Base-by-base conservation (phyloP, 2,113 vertebrate species). In the Antechinus stuartii region DNA sequence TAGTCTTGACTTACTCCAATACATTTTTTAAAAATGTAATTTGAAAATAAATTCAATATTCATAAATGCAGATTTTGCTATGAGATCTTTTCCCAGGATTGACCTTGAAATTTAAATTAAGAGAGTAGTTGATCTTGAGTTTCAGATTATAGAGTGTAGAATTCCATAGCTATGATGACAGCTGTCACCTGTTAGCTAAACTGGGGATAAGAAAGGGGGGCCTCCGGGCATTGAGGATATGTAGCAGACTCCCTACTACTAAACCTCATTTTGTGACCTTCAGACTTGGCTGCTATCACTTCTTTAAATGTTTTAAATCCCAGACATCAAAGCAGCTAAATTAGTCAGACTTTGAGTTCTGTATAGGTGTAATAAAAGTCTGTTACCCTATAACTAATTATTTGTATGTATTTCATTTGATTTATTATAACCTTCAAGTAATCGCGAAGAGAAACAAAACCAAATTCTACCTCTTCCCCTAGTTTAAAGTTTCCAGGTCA, bases 31-130 rank as follows among this genome's bases (percentile, higher is more conserved):
- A 42, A 42, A 42, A 42, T 42, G n/a, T 55, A 47, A 47, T 91
- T 91, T 27, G 35, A 55, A 91, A 25, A 55, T 91, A 56, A 91
- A 46, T 91, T n/a, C 25, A 95, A 53, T 68, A 95, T 68, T 96
- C 89, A 47, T 94, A 94, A 92, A 95, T 52, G 11, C 0, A 0
- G 95, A 35, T 22, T 93, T 49, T 96, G 1, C 61, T 91, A 0
- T 52, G 50, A 52, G 50, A 52, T 52, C 50, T 52, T 52, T 52
- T 52, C 50, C 50, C 50, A 52, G 50, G 50, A 52, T 52, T 52
- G 50, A 52, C 54, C 54, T 54, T 22, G 54, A 54, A 54, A 54
- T 54, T 54, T 54, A 54, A 54, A 54, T 54, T 22, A 54, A 54
- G 19, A 54, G 54, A 54, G 54, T 19, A 54, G 12, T 61, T 92